Evolutionary conservation across 2,888 invertebrate genomes (phyloP), one percentile per base, ranked within the genome.

Genomic region (Amphimallon solstitiale): DNA sequence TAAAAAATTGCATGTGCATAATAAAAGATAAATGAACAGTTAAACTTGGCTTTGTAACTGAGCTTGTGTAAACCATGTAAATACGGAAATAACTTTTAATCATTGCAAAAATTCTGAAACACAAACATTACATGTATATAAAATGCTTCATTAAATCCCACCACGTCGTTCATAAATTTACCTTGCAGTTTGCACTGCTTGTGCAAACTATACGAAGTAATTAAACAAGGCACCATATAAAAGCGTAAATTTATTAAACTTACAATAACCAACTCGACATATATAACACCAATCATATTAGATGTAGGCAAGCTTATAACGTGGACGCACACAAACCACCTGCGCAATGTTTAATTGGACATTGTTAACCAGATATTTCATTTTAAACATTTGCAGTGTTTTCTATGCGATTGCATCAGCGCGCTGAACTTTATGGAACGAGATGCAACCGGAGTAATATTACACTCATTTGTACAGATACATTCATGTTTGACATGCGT

Each of bases 321-420:
- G 23, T 43, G 14, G n/a, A 12, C 37, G 37, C 37, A 4, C 43
- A 29, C 29, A 12, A 14, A 23, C 9, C 29, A 29, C 23, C 9
- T 29, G 17, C 21, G 2, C 4, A 5, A 1, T 5, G 6, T 29
- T 29, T 59, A 59, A 59, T 59, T 59, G 43, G 43, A 59, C 21
- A n/a, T 34, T 43, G 43, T 43, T 29, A 59, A 29, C 12, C 43
- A 29, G 38, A 29, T 59, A 59, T 59, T 59, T 59, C 56, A 59
- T 59, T 59, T 59, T 43, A 45, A 59, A 59, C 43, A 29, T 23
- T 59, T 23, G 19, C 29, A 43, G 10, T 12, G 23, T 4, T 51
- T 35, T 17, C 17, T 35, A 35, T 51, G 51, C 51, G 5, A 7
- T 29, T 9, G 5, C 48, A 5, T 48, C 12, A 12, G 15, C 12